Evolutionary conservation across 2,113 vertebrate species (phyloP), one percentile per base, ranked within the genome.

Genomic region (Limanda limanda): DNA sequence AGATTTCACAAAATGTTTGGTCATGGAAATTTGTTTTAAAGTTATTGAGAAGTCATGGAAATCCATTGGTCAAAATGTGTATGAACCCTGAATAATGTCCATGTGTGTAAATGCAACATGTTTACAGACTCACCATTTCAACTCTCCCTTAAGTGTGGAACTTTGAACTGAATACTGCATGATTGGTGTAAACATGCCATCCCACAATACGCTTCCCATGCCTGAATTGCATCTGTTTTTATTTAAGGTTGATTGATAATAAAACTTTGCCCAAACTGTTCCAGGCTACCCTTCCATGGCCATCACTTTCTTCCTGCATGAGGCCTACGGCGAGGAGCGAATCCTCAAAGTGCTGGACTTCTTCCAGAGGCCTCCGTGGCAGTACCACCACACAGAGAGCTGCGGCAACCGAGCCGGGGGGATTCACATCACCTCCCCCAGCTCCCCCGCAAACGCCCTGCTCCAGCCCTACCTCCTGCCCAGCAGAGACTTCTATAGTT

Each of bases 311-410:
- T 98, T 98, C 68, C 93, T 99, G 31, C 95, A 94, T 0, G 95
- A 97, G 66, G 94, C 88, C 27, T 89, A 94, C 0, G 96, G 97
- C 9, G 95, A 97, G 82, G 95, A 97, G 64, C 93, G 96, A 14
- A 95, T 99, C 67, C 91, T 95, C 20, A 94, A 91, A 42, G 91
- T 96, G 14, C 91, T 96, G 0, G 95, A 97, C 88, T 95, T 95
- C 18, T 95, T 99, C 21, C 97, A 95, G 86, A 90, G 11, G 0
- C 95, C 96, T 0, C 98, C 98, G 0, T 99, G 98, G 98, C 95
- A 88, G 59, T 92, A 95, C 81, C 92, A 94, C 74, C 91, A 95
- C 23, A 91, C 92, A 0, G 96, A 95, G 84, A 88, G 86, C 4
- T 78, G 83, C 0, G 62, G 76, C 0, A 85, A 84, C 31, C 82